Base-by-base conservation (phyloP, 1,140 invertebrate genomes). In the Araneus ventricosus region DNA sequence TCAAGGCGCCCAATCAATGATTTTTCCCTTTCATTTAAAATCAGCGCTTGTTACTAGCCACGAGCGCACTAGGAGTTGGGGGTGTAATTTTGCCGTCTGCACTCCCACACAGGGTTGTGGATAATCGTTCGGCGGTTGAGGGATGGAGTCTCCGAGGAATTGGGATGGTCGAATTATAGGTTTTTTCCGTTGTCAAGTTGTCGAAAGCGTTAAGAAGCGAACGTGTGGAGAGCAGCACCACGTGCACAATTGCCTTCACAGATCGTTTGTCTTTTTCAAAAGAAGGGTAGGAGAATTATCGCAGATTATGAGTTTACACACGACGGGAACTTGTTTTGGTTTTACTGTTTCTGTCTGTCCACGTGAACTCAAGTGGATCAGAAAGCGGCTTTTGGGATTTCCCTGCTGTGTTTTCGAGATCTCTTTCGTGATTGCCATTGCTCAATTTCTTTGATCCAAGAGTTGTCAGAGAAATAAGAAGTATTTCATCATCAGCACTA, bases 51-150 rank as follows among this genome's bases (percentile, higher is more conserved):
- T 84, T 84, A 84, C 20, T 5, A 24, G 34, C 70, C 70, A 79
- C 27, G 70, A 20, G 27, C 34, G 3, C 22, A 79, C 30, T 79
- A 8, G 17, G 37, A 30, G 10, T 30, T 14, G 80, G 80, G 37
- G 80, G 39, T 84, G 80, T 84, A 84, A 84, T 84, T 84, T 84
- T 7, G 45, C 22, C 17, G 80, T 84, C 80, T 84, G 8, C 80
- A 84, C 80, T 52, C 80, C 80, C 80, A 84, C 80, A 84, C 45
- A 45, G 70, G 70, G 59, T n/a, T 8, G 70, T 24, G 17, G 39
- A n/a, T 27, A 45, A 45, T 45, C 30, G 37, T 39, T 22, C 37
- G 7, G 37, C 5, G 10, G 63, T 75, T 34, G 30, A 75, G 70
- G 70, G 30, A 75, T 75, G 70, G 10, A 34, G 27, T 75, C 70